A percentile compares a stretch with the other conserved stretches of the same genome.
Conservation (phyloP, 2,797 vertebrate species). For the Acipenser transmontanus region DNA sequence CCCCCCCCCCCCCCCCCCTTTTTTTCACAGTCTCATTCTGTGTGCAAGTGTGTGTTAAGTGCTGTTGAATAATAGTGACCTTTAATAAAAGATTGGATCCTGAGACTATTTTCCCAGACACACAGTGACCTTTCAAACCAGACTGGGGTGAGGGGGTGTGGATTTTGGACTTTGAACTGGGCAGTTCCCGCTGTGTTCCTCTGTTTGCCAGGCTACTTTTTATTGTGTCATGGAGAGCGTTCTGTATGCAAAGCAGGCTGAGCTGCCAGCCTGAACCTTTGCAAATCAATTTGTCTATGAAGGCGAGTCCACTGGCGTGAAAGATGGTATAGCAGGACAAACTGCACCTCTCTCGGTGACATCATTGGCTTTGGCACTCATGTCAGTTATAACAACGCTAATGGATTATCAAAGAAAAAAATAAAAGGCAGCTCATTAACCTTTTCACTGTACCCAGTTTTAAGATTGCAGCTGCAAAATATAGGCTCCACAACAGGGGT, state of each 20-base stretch:
- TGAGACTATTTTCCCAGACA: conserved; percentile 90
- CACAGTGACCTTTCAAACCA: conserved; percentile 91
- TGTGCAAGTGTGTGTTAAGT: conserved; percentile 69
- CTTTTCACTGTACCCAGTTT: not conserved
- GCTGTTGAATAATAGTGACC: conserved; percentile 87
- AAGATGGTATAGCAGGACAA: conserved; percentile 67
- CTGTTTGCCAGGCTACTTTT: conserved; percentile 73
- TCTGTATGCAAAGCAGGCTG: conserved; percentile 83
- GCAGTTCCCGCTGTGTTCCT: conserved; percentile 73
- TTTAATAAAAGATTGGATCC: conserved; percentile 93
- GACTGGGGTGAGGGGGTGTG: conserved; percentile 77
- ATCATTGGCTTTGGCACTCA: conserved; percentile 49
- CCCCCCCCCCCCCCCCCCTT: conserved; percentile 24
- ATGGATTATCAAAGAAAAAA: conserved; percentile 20
- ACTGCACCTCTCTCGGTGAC: conserved; percentile 72
- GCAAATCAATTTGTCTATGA: conserved; percentile 98
- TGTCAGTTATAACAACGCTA: conserved; percentile 39
- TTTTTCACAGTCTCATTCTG: conserved; percentile 49
- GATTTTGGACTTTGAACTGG: conserved; percentile 79
- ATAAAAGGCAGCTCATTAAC: conserved; percentile 19
- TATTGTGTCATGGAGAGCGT: conserved; percentile 75
- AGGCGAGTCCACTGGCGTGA: conserved; percentile 72
- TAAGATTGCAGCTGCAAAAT: not conserved
- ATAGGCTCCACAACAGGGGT: not conserved
- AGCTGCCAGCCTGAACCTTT: conserved; percentile 86